These are phyloP conservation scores for Drosophila sucinea DNA, from an alignment of 1,140 invertebrate species.

Conservation along the genomic window DNA sequence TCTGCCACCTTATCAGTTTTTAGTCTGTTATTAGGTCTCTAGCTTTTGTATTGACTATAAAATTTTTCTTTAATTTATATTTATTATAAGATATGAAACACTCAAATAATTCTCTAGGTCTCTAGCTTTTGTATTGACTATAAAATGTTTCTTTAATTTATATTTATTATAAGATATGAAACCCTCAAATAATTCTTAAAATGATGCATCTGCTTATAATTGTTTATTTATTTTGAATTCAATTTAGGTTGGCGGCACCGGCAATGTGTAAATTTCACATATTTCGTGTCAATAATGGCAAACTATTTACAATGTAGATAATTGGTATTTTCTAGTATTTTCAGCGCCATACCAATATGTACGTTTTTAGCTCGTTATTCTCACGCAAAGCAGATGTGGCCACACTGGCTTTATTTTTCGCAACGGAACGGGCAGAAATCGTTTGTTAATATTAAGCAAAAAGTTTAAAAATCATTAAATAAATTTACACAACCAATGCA, in stretches of 20 bases:
- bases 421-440: slow-evolving; percentile 65
- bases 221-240: background rate
- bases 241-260: background rate
- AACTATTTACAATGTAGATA: background rate
- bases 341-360: background rate
- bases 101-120: too few relatives aligned
- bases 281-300: background rate
- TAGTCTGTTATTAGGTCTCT: too few relatives aligned
- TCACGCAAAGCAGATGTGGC: background rate
- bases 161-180: too few relatives aligned
- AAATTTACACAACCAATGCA: slow-evolving; percentile 28
- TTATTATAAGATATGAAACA: too few relatives aligned
- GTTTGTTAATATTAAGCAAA: slow-evolving; percentile 59
- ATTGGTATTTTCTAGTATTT: slow-evolving; percentile 10
- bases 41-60: too few relatives aligned
- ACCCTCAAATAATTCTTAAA: too few relatives aligned
- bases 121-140: too few relatives aligned
- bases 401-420: slow-evolving; percentile 63
- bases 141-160: too few relatives aligned
- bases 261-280: background rate
- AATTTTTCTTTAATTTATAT: too few relatives aligned
- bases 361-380: background rate
- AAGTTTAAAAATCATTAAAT: slow-evolving; percentile 43
- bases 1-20: too few relatives aligned
- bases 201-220: too few relatives aligned